Conservation (phyloP, 2,797 vertebrate species). For the Gambusia yucatana region DNA sequence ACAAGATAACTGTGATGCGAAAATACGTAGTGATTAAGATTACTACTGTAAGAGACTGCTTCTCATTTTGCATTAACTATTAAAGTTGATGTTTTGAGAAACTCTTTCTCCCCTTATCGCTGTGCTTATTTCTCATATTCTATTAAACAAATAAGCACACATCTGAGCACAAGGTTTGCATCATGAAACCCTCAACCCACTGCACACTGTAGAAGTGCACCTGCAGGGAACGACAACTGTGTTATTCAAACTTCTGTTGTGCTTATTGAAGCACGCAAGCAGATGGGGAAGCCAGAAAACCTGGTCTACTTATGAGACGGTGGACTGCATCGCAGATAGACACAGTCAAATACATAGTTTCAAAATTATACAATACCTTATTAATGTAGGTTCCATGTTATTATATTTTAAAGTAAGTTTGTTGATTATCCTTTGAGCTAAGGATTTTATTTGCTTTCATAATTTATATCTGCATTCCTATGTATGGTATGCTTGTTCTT, state of each 20-base stretch:
- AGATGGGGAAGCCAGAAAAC: conserved; percentile 39
- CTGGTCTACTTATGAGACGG: conserved; percentile 53
- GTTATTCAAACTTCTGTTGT: conserved; percentile 52
- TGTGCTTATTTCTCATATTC: conserved; percentile 15
- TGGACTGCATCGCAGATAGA: conserved; percentile 38
- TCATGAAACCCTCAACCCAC: conserved; percentile 55
- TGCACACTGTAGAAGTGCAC: conserved; percentile 53
- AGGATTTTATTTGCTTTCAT: not conserved
- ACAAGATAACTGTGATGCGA: not conserved
- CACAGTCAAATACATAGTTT: conserved; percentile 29
- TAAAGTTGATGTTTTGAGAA: not conserved
- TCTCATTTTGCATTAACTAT: not conserved
- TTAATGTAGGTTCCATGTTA: conserved; percentile 3
- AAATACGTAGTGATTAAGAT: conserved; percentile 11
- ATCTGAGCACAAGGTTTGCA: conserved; percentile 33
- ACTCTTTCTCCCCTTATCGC: not conserved
- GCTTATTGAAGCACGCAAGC: conserved; percentile 56
- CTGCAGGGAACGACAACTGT: conserved; percentile 55
- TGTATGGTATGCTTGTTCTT: not conserved
- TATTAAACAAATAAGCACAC: conserved; percentile 33
- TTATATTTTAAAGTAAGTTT: not conserved
- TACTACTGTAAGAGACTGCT: not conserved
- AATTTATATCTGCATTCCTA: not conserved
- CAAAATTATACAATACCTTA: conserved; percentile 27
- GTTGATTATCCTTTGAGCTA: conserved; percentile 6